These are phyloP conservation scores for Microtus californicus DNA, from an alignment of 2,797 vertebrate genomes.

Conservation along the genomic window DNA sequence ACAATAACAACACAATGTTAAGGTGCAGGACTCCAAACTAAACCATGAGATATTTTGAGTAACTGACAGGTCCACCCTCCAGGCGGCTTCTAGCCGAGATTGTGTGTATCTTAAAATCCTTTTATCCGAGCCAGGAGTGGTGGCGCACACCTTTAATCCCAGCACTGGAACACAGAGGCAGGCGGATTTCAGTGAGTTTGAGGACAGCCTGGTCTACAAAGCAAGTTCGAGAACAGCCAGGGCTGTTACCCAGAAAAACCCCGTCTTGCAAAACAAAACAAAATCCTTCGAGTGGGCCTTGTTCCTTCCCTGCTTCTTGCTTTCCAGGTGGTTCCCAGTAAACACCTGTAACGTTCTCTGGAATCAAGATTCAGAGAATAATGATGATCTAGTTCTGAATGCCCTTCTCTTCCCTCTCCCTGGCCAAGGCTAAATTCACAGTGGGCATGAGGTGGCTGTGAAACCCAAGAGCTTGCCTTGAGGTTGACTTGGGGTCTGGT, in stretches of 20 bases:
- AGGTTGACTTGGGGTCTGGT: neutral
- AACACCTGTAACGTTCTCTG: conserved; percentile 8
- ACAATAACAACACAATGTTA: neutral
- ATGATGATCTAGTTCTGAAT: neutral
- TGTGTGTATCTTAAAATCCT: neutral
- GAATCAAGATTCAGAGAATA: conserved; percentile 9
- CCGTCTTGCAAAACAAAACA: neutral
- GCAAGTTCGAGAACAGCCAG: neutral
- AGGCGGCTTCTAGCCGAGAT: neutral
- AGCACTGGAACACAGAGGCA: neutral
- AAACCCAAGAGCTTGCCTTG: conserved; percentile 10
- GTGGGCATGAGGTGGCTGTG: neutral
- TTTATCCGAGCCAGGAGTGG: neutral
- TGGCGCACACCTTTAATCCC: neutral
- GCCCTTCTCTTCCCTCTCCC: neutral
- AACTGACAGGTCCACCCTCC: neutral
- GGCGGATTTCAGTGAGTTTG: neutral
- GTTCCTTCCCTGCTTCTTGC: neutral
- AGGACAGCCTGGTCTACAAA: neutral
- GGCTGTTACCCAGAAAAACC: neutral
- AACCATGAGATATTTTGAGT: neutral
- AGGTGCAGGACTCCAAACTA: neutral
- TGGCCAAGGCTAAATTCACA: neutral
- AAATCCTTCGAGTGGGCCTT: neutral
- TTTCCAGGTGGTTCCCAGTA: neutral